Evolutionary conservation across 2,797 vertebrate species (phyloP), one percentile per base, ranked within the genome.

Genomic region (Cryptoprocta ferox): DNA sequence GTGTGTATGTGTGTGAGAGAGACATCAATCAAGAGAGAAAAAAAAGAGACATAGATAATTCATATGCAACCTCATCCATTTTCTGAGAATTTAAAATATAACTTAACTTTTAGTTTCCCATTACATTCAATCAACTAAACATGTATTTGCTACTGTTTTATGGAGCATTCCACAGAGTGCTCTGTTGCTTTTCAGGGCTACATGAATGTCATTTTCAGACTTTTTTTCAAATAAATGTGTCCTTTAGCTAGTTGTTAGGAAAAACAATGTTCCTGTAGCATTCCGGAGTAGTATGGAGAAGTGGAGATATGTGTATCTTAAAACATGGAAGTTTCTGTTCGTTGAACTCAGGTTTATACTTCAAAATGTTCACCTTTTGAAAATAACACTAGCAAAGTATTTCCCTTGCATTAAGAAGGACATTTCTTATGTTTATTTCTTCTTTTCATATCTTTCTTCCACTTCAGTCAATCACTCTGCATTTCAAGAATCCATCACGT

Each of bases 141-240:
- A 42, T 84, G 59, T 21, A 90, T 97, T 78, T 12, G 0, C 80
- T 91, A 53, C 50, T 88, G 6, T 94, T 98, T 96, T 83, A 61
- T 95, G 63, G 96, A 91, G 83, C 63, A 96, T 83, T 82, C 97
- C 39, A 86, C 75, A 91, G 66, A 82, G 37, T 92, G 70, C 70
- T 56, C 21, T 93, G 39, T 5, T 37, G 61, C 71, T 61, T 66
- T 92, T 89, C 75, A 96, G 35, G 86, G 70, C 93, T 93, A 97
- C 73, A 97, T 98, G 97, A 98, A 98, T 66, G 82, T 82, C 91
- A 96, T 95, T 96, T 95, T 98, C 95, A 96, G 48, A 75, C 79
- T 98, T 98, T 98, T 97, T 93, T 97, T 98, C 97, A 98, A 97
- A 98, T 95, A 98, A 97, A 95, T 13, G 21, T 97, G 95, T 95